phyloP scores from a whole-genome alignment of 2,888 invertebrate genomes.

The Tetanocera ferruginea region DNA sequence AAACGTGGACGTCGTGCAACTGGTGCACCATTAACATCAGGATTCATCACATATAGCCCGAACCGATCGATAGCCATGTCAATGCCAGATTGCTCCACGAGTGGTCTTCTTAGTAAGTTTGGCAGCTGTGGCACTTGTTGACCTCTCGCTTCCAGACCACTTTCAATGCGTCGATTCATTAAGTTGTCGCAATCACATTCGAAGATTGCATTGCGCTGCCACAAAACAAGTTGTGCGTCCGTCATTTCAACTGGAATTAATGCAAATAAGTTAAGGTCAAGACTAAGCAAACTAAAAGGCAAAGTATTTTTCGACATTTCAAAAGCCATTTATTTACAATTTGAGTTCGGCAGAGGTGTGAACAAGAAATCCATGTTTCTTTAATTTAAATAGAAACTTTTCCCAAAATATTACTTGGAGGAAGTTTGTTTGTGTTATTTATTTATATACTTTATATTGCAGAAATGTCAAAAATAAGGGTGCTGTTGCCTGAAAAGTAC shows the following conservation, averaged over 20 bases:
- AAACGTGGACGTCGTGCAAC: conserved; percentile 39
- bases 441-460: too few relatives aligned
- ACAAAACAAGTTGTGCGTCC: conserved; percentile 53
- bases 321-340: conserved; percentile 43
- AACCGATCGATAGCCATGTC: conserved; percentile 54
- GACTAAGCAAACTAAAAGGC: neutral
- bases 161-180: conserved; percentile 53
- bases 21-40: conserved; percentile 33
- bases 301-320: too few relatives aligned
- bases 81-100: conserved; percentile 53
- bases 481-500: too few relatives aligned
- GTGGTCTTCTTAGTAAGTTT: conserved; percentile 26
- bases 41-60: conserved; percentile 46
- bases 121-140: conserved; percentile 28
- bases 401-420: too few relatives aligned
- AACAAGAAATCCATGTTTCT: conserved; percentile 51
- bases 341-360: conserved; percentile 50
- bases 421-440: too few relatives aligned
- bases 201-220: conserved; percentile 55
- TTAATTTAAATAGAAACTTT: conserved; percentile 33
- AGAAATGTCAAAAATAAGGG: too few relatives aligned
- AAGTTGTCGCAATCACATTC: conserved; percentile 58
- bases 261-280: neutral
- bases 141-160: conserved; percentile 35
- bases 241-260: conserved; percentile 54